Evolutionary conservation across 2,888 invertebrate species (phyloP).

Genomic region (Chorisops tibialis): DNA sequence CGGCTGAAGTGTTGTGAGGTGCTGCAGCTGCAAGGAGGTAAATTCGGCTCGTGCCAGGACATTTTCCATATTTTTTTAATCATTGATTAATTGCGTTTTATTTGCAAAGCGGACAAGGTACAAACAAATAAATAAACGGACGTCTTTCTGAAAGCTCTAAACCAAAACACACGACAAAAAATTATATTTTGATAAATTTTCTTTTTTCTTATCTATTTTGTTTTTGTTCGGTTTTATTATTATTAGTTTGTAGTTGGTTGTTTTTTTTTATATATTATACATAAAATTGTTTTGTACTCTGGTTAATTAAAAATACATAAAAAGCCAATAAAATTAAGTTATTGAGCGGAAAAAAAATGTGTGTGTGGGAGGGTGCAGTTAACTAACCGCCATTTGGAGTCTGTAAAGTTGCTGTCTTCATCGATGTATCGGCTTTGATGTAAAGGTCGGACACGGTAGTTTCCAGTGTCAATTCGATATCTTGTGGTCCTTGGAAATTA

Average conservation of each 20-base stretch:
- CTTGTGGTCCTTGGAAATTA: conserved; percentile 39
- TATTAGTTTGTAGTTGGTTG: not conserved
- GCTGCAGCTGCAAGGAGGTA: no score
- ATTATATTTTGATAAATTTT: not conserved
- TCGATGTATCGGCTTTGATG: conserved; percentile 48
- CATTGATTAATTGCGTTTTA: no score
- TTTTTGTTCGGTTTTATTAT: not conserved
- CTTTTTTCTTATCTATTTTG: not conserved
- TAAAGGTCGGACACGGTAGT: conserved; percentile 49
- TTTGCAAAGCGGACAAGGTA: no score
- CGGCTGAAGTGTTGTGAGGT: no score
- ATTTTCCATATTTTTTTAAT: no score
- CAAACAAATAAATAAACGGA: no score
- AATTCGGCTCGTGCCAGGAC: no score
- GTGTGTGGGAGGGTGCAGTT: conserved; percentile 26
- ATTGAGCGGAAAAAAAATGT: conserved; percentile 28
- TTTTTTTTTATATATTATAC: not conserved
- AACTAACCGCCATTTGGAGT: conserved; percentile 49
- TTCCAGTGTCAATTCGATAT: conserved; percentile 47
- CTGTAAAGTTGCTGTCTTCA: conserved; percentile 47
- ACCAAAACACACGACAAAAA: no score
- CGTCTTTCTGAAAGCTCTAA: no score
- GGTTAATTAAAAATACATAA: conserved; percentile 27
- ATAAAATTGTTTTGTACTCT: conserved; percentile 30
- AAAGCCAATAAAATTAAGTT: conserved; percentile 16